Base-by-base conservation (phyloP, 2,113 vertebrate species). In the Heteronetta atricapilla region DNA sequence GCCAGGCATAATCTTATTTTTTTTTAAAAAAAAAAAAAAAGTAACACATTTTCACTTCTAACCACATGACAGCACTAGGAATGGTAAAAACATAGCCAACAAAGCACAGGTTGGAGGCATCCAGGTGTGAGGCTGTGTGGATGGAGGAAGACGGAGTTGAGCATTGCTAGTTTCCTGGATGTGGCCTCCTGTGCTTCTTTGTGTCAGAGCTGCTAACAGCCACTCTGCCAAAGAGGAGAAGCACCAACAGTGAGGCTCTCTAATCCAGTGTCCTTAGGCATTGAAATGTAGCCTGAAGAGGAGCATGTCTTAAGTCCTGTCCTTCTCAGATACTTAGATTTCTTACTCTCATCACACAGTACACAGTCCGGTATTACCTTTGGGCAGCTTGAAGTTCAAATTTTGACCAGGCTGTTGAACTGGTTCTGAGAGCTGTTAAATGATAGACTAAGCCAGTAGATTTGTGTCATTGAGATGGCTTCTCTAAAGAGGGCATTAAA, bases 401-500 rank as follows among this genome's bases (percentile, higher is more conserved):
- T 36, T 80, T 86, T 76, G 40, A 36, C 34, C 50, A 75, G 26
- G 34, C 34, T 74, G 20, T 14, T 60, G 56, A 84, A 53, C 60
- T 90, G 38, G 26, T 88, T 87, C 92, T 78, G 78, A 79, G 63
- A 69, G 38, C 70, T 90, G 38, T 66, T 77, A 73, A 91, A 76
- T 29, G 34, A 72, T 13, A 72, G 75, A 64, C 56, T 34, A 76
- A 91, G 44, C 16, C 75, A 80, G n/a, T 5, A 60, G 42, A 74
- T 23, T 6, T 44, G 46, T 78, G 77, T 79, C 66, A 77, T 29
- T 82, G 64, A 81, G 81, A 85, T n/a, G 29, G 62, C 62, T 91
- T 79, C 77, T 85, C 46, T 66, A 83, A 89, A 86, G 52, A 89
- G 40, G 68, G 36, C 46, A 90, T 83, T 88, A 91, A 88, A 81